Conservation (phyloP, 2,113 vertebrate species). For the Morone chrysops region DNA sequence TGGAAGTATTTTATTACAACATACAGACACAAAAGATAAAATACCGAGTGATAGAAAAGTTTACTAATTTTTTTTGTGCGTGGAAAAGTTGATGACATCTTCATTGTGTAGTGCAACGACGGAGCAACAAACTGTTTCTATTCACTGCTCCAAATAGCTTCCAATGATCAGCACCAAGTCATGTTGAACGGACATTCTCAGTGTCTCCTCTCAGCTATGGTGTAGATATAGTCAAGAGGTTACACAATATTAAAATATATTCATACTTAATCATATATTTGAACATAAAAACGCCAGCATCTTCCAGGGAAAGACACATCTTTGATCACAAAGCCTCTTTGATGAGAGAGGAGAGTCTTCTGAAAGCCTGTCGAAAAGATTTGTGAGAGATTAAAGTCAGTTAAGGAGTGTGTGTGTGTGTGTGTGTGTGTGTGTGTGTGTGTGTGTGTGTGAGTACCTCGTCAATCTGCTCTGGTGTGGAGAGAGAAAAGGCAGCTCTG, state of each 20-base stretch:
- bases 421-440: constrained; percentile 14
- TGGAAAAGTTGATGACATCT: neutral
- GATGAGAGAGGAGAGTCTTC: constrained; percentile 90
- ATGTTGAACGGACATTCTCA: neutral
- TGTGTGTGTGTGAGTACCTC: constrained; percentile 74
- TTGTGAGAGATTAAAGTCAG: neutral
- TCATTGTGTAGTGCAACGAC: neutral
- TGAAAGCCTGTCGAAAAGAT: constrained; percentile 86
- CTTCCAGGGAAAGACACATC: neutral
- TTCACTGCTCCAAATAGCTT: neutral
- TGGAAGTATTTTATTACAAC: neutral
- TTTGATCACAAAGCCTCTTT: constrained; percentile 84
- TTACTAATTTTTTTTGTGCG: constrained; percentile 3
- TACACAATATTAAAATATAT: constrained; percentile 2
- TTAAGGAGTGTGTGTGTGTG: constrained; percentile 4
- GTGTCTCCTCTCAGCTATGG: neutral
- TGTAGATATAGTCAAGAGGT: neutral
- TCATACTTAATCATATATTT: neutral
- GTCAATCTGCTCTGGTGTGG: constrained; percentile 91
- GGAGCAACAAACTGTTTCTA: neutral
- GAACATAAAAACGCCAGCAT: neutral
- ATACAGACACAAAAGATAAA: neutral
- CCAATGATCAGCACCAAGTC: neutral
- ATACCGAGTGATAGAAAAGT: constrained; percentile 12
- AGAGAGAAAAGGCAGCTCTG: constrained; percentile 90